Evolutionary conservation across 2,797 vertebrate genomes (phyloP).

Genomic region (Poecilia wingei): DNA sequence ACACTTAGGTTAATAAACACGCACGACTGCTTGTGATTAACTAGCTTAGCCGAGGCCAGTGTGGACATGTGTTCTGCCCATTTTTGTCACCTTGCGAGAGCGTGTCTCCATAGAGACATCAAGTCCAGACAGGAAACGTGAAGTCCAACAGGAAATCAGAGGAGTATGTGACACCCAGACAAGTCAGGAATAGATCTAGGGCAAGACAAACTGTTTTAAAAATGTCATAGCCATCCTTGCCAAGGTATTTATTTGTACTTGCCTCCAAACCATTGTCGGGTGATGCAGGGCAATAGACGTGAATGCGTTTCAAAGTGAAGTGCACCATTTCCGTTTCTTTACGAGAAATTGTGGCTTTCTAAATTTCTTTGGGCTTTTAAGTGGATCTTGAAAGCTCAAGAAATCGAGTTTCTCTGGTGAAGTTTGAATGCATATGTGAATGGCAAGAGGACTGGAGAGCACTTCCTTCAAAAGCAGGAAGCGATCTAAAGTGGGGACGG

Average conservation of each 20-base stretch:
- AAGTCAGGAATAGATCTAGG: background rate
- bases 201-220: constrained; percentile 2
- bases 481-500: too few species aligned
- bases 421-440: too few species aligned
- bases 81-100: constrained; percentile 45
- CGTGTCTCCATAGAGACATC: constrained; percentile 19
- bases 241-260: background rate
- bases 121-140: constrained; percentile 29
- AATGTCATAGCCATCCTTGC: background rate
- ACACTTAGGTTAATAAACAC: constrained; percentile 36
- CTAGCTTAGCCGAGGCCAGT: constrained; percentile 22
- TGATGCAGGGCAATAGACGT: background rate
- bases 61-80: constrained; percentile 38
- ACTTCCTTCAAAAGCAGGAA: too few species aligned
- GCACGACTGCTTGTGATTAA: constrained; percentile 19
- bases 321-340: background rate
- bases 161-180: background rate
- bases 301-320: background rate
- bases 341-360: background rate
- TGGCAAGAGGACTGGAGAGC: too few species aligned
- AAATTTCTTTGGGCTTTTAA: background rate
- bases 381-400: background rate
- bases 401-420: too few species aligned
- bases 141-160: constrained; percentile 13
- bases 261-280: background rate